Evolutionary conservation across 53 echinoderm and acorn worm genomes (phyloP).

Genomic region (Pentamera pediparva): DNA sequence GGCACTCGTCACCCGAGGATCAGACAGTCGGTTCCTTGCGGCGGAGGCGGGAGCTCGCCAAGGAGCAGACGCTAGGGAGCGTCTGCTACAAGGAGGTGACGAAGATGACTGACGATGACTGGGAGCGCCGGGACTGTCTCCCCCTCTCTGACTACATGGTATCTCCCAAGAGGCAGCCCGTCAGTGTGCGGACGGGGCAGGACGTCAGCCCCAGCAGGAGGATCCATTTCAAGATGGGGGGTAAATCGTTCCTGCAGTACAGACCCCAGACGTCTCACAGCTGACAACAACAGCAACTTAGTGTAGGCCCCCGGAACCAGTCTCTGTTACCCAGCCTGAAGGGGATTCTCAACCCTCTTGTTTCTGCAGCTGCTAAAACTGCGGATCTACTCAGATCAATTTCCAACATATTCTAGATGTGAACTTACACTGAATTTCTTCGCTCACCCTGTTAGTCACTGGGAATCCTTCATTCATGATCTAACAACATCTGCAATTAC

Average conservation of each 20-base stretch:
- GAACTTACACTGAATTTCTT: too few relatives aligned
- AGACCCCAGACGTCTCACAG: constrained; percentile 4
- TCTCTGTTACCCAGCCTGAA: not conserved
- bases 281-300: not conserved
- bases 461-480: too few relatives aligned
- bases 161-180: not conserved
- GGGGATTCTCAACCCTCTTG: not conserved
- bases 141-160: constrained; percentile 6
- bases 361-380: not conserved
- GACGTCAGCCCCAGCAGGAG: constrained; percentile 8
- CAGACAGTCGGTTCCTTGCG: constrained; percentile 6
- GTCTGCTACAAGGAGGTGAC: not conserved
- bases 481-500: too few relatives aligned
- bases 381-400: not conserved
- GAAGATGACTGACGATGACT: not conserved
- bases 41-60: constrained; percentile 10
- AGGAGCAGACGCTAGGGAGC: not conserved
- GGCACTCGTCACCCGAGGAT: not conserved
- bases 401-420: not conserved
- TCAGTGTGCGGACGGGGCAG: not conserved
- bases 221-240: constrained; percentile 22
- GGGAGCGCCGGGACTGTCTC: constrained; percentile 5
- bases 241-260: constrained; percentile 16
- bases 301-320: not conserved
- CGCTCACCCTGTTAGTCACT: too few relatives aligned